Base-by-base conservation (phyloP, 2,797 vertebrate genomes). In the Hemitrygon akajei region DNA sequence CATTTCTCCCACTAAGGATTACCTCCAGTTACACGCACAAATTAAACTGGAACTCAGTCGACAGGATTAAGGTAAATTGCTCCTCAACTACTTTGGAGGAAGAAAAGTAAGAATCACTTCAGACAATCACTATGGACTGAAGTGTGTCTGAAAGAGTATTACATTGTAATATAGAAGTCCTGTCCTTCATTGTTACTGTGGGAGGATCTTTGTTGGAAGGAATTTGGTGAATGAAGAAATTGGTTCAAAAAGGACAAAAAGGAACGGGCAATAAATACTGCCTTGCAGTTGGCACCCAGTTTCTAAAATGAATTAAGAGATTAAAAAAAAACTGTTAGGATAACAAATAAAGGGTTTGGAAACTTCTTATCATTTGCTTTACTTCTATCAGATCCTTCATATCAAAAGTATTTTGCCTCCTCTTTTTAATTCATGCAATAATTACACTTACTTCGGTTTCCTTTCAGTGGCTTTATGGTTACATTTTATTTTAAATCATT, bases 161-260 rank as follows among this genome's bases (percentile, higher is more conserved):
- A 92, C 95, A 96, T 94, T 94, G 95, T 94, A 94, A 95, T 95
- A 94, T 95, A 95, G 94, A 95, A 95, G 93, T 94, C 71, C 22
- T 6, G 18, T 27, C 71, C 71, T 73, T 73, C 71, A 73, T 73
- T 20, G 0, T 73, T 20, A 73, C 71, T 73, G 18, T 25, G 71
- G 18, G 71, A 25, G 71, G 9, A 66, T 14, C 14, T 66, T 66
- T 66, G 63, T 14, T 71, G 73, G 22, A 73, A 69, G 18, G 71
- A 73, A 66, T 66, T 9, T 14, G 14, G 63, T 66, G 63, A 47
- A 10, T 66, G 63, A 66, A 66, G 63, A 9, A 66, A 66, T 9
- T 66, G 63, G 63, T 66, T 66, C 9, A 66, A 9, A 2, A 66
- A 14, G 63, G 63, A 14, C 63, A 66, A 66, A 10, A 2, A 66